These are phyloP conservation scores for Tubulanus polymorphus DNA, from an alignment of 2,888 invertebrate genomes.

Conservation along the genomic window DNA sequence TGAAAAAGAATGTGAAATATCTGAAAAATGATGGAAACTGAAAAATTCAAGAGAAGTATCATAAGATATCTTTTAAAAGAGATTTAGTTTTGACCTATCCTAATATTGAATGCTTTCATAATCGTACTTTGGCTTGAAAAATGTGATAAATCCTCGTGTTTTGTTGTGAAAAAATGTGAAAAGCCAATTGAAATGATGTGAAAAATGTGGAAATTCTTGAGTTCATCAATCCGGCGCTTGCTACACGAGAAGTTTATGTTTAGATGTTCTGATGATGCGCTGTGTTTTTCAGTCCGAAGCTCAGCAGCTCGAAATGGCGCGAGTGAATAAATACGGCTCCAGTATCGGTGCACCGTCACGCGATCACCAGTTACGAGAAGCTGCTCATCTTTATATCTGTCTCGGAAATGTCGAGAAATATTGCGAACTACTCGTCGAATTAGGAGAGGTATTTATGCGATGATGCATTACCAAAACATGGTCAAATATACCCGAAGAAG, in stretches of 20 bases:
- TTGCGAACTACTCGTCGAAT: slow-evolving; percentile 54
- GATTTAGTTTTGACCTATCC: too few species aligned
- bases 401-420: slow-evolving; percentile 53
- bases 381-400: slow-evolving; percentile 46
- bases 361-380: slow-evolving; percentile 42
- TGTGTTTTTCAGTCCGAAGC: slow-evolving; percentile 45
- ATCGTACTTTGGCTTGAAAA: too few species aligned
- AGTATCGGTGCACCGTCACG: slow-evolving; percentile 39
- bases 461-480: neutral
- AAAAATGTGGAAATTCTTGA: too few species aligned
- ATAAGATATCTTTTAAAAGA: too few species aligned
- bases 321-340: slow-evolving; percentile 39
- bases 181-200: too few species aligned
- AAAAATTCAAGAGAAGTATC: too few species aligned
- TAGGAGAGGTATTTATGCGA: slow-evolving; percentile 40
- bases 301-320: slow-evolving; percentile 50
- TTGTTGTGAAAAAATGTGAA: too few species aligned
- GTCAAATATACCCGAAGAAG: too few species aligned
- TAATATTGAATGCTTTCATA: too few species aligned
- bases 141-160: too few species aligned
- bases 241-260: too few species aligned
- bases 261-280: neutral
- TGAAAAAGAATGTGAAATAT: neutral
- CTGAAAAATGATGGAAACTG: neutral
- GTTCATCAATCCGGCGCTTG: too few species aligned